Conservation (phyloP, 2,797 vertebrate genomes). For the Meriones psammophilus region DNA sequence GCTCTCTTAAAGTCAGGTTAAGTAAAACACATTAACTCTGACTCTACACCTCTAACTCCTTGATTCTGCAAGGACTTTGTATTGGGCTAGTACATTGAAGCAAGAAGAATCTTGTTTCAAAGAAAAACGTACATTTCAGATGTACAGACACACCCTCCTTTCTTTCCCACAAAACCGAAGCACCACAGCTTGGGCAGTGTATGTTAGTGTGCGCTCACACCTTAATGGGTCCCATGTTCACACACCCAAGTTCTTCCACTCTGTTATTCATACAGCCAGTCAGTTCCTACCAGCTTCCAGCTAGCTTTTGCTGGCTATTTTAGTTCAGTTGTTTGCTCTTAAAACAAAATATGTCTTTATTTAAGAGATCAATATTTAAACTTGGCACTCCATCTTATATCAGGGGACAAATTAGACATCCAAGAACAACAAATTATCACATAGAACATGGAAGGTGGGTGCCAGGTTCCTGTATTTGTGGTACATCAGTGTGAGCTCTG, state of each 20-base stretch:
- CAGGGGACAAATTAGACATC: slow-evolving; percentile 9
- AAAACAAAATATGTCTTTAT: background rate
- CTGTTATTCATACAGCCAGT: background rate
- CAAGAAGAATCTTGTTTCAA: background rate
- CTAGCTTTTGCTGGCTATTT: background rate
- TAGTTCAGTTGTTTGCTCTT: slow-evolving; percentile 37
- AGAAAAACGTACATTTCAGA: background rate
- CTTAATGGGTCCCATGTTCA: background rate
- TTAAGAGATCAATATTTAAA: slow-evolving; percentile 64
- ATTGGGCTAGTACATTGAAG: background rate
- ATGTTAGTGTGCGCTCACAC: background rate
- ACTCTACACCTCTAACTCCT: background rate
- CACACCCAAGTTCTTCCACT: background rate
- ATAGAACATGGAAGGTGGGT: background rate
- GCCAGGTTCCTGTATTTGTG: background rate
- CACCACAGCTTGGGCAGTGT: background rate
- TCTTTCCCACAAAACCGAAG: background rate
- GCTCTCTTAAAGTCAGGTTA: background rate
- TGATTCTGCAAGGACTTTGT: slow-evolving; percentile 26
- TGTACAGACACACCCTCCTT: background rate
- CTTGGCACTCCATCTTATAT: background rate
- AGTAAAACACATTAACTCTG: background rate
- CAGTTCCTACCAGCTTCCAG: background rate
- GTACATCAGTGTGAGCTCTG: background rate
- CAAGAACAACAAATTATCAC: background rate